phyloP scores from a whole-genome alignment of 1,140 invertebrate genomes.

The Reticulitermes speratus region DNA sequence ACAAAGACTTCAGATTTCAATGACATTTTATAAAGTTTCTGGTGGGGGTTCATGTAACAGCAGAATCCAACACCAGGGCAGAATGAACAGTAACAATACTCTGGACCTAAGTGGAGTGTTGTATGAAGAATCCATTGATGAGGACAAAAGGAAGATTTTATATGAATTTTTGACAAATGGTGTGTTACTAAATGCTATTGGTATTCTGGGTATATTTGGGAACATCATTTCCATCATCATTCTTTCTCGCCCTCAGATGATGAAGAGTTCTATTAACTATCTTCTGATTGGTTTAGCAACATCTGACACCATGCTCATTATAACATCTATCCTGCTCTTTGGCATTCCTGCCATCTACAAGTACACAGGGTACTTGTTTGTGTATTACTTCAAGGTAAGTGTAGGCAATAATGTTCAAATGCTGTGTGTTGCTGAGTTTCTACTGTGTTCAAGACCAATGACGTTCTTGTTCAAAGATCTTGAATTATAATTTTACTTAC shows the following conservation, averaged over 20 bases:
- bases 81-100: slow-evolving; percentile 6
- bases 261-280: slow-evolving; percentile 90
- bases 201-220: slow-evolving; percentile 81
- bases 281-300: slow-evolving; percentile 85
- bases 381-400: slow-evolving; percentile 25
- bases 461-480: too few species aligned
- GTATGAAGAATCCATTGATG: slow-evolving; percentile 46
- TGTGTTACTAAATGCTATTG: slow-evolving; percentile 77
- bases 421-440: too few species aligned
- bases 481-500: too few species aligned
- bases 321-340: slow-evolving; percentile 84
- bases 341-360: slow-evolving; percentile 80
- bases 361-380: slow-evolving; percentile 63
- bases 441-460: too few species aligned
- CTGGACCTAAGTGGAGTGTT: not conserved
- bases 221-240: slow-evolving; percentile 90
- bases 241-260: slow-evolving; percentile 87
- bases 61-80: not conserved
- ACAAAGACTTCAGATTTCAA: not conserved
- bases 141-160: slow-evolving; percentile 52
- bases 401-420: not conserved
- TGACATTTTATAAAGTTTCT: not conserved
- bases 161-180: slow-evolving; percentile 83
- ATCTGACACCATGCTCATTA: slow-evolving; percentile 86
- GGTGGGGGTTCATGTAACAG: too few species aligned